Conservation (phyloP, 2,113 vertebrate species). For the Tursiops truncatus region DNA sequence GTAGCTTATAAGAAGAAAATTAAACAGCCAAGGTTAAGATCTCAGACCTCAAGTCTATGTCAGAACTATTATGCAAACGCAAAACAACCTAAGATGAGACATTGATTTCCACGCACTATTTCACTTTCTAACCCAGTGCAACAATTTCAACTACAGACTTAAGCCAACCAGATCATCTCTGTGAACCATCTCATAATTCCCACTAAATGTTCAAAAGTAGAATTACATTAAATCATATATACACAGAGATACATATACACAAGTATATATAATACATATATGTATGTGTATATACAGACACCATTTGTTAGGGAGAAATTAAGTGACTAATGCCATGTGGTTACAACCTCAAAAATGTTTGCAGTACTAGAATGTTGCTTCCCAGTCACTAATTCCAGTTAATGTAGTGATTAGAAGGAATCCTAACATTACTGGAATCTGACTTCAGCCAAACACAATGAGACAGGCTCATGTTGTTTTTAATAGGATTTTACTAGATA, state of each 20-base stretch:
- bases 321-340: neutral
- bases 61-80: neutral
- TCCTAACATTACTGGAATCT: neutral
- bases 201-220: neutral
- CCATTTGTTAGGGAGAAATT: neutral
- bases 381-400: neutral
- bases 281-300: neutral
- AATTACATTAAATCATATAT: neutral
- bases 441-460: neutral
- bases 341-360: neutral
- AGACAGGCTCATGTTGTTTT: neutral
- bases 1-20: neutral
- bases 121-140: neutral
- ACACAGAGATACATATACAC: neutral
- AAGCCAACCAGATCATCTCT: neutral
- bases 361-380: neutral
- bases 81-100: neutral
- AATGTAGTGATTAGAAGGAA: neutral
- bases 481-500: constrained; percentile 11
- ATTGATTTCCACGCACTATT: neutral
- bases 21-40: neutral
- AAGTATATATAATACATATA: too few relatives aligned
- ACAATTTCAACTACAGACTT: neutral
- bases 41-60: neutral
- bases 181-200: neutral